Percentiles rank a stretch among this genome's conserved stretches.
These are phyloP conservation scores for Magallana nippona DNA, from an alignment of 2,888 invertebrate genomes.

Conservation along the genomic window DNA sequence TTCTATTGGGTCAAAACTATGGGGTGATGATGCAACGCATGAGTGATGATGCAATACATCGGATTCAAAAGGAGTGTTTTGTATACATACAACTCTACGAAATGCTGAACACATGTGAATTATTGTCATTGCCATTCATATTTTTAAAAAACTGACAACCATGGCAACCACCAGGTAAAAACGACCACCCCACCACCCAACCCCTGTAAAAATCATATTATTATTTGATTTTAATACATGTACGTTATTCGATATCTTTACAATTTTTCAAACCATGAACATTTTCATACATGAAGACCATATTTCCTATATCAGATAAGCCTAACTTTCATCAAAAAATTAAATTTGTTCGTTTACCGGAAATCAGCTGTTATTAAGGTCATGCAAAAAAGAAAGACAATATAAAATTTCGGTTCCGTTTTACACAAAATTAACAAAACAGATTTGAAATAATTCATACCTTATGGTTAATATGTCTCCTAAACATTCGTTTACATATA, in stretches of 20 bases:
- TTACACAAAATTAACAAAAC: background rate
- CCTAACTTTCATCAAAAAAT: too few species aligned
- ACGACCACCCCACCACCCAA: too few species aligned
- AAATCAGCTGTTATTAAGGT: slow-evolving; percentile 31
- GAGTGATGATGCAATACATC: background rate
- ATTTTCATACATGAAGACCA: too few species aligned
- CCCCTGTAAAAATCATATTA: too few species aligned
- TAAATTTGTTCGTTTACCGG: background rate
- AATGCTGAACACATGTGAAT: background rate
- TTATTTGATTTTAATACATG: too few species aligned
- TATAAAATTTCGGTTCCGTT: background rate
- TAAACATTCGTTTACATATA: slow-evolving; percentile 31
- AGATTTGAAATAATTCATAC: background rate
- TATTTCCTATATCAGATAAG: too few species aligned
- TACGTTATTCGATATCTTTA: too few species aligned
- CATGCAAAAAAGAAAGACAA: background rate
- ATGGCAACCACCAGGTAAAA: too few species aligned
- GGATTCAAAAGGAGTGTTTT: too few species aligned
- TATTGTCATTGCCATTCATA: too few species aligned
- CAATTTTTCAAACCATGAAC: too few species aligned
- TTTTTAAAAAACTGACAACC: too few species aligned
- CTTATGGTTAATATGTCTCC: slow-evolving; percentile 23
- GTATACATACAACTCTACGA: background rate
- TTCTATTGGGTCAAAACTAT: background rate
- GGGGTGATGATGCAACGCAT: slow-evolving; percentile 5